Conservation (phyloP, 2,888 invertebrate genomes). For the Spialia ferax region DNA sequence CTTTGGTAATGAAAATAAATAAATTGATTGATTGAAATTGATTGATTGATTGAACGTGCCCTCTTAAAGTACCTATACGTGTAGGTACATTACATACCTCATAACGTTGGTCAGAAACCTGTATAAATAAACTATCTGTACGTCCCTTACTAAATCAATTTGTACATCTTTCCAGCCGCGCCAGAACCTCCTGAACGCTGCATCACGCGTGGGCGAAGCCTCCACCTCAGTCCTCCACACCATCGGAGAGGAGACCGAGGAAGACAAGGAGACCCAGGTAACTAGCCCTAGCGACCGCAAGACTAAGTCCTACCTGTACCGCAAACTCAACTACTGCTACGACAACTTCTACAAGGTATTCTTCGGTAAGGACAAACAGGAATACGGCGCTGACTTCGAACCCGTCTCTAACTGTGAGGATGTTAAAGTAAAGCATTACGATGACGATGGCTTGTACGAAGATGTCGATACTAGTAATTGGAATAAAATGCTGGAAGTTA, state of each 20-base stretch:
- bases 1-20: too few species aligned
- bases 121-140: too few species aligned
- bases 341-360: slow-evolving; percentile 81
- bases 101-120: too few species aligned
- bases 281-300: slow-evolving; percentile 48
- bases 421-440: slow-evolving; percentile 51
- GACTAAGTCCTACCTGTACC: slow-evolving; percentile 70
- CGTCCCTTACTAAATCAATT: not conserved
- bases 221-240: slow-evolving; percentile 97
- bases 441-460: slow-evolving; percentile 74
- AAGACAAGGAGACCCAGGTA: slow-evolving; percentile 92
- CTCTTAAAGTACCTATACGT: too few species aligned
- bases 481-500: slow-evolving; percentile 69
- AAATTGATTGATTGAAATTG: too few species aligned
- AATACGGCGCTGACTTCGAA: slow-evolving; percentile 66
- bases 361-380: slow-evolving; percentile 65
- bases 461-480: slow-evolving; percentile 70
- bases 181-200: slow-evolving; percentile 97
- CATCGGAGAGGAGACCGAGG: slow-evolving; percentile 96
- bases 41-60: too few species aligned
- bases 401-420: slow-evolving; percentile 44
- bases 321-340: slow-evolving; percentile 81
- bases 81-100: too few species aligned
- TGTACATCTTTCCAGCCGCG: slow-evolving; percentile 88
- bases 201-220: slow-evolving; percentile 98